Evolutionary conservation across 2,888 invertebrate species (phyloP), one percentile per base, ranked within the genome.

Genomic region (Spodoptera picta): DNA sequence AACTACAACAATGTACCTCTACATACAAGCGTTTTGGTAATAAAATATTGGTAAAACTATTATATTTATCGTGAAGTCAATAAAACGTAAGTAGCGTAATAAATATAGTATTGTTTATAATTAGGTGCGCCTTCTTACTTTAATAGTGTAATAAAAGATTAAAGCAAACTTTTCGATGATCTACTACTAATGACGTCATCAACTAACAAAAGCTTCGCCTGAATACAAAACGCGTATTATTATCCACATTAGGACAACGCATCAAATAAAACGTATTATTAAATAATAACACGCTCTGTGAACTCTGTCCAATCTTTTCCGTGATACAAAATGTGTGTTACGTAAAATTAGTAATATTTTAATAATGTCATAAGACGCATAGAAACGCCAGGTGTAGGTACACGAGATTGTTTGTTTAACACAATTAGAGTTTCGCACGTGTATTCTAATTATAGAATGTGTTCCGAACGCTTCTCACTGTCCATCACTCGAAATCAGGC

Each of bases 391-490:
- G 92, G 92, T 92, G 91, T 83, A 83, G 75, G 82, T 84, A 83
- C 81, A 79, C 79, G 81, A 80, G 82, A 79, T 84, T 93, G 92
- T 93, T 93, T 92, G 91, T 90, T 88, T 92, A 93, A 92, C 92
- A 92, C 91, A 91, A 91, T 92, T 92, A 91, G 87, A 85, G 89
- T 90, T 92, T 91, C 87, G 92, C 92, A 91, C 92, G 91, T 89
- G 91, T 87, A 74, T 70, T 83, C 93, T 92, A 92, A 87, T 89
- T 86, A 87, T 92, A 93, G 91, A 83, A 82, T 77, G 83, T 83
- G 83, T 84, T 81, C 77, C 75, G 77, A 82, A 83, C 87, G 86
- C 84, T 81, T 75, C 84, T 87, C 88, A 85, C 89, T 92, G 93
- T 93, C 93, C 87, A 90, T 93, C 93, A 93, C 87, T 86, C 85